Conservation (phyloP, 2,888 invertebrate genomes). For the Sympetrum striolatum region DNA sequence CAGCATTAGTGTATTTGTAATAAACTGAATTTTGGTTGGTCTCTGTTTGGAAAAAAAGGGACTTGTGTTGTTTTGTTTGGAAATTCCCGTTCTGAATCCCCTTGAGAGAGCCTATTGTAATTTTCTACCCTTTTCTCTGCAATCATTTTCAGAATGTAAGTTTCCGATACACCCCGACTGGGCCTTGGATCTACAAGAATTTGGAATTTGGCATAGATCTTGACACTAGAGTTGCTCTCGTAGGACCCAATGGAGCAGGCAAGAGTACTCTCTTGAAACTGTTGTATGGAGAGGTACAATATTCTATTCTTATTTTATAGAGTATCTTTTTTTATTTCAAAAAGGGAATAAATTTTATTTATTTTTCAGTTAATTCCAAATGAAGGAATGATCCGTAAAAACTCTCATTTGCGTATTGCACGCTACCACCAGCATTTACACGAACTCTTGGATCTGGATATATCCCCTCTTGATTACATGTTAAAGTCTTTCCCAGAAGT, state of each 20-base stretch:
- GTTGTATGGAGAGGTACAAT: slow-evolving; percentile 87
- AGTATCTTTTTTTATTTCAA: neutral
- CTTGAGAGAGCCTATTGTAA: neutral
- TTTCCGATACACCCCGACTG: slow-evolving; percentile 87
- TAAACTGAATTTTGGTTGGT: too few species aligned
- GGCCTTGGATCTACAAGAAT: slow-evolving; percentile 94
- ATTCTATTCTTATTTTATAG: neutral
- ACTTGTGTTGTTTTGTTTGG: too few species aligned
- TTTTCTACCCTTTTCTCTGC: slow-evolving; percentile 41
- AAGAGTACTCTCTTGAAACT: slow-evolving; percentile 97
- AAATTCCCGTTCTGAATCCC: too few species aligned
- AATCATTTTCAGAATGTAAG: slow-evolving; percentile 78
- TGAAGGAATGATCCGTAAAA: slow-evolving; percentile 96
- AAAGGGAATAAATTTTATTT: neutral
- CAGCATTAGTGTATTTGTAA: too few species aligned
- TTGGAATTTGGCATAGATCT: slow-evolving; percentile 99
- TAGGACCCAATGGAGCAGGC: slow-evolving; percentile 98
- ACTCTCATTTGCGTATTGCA: slow-evolving; percentile 96
- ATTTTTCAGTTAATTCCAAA: slow-evolving; percentile 79
- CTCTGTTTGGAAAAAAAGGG: neutral
- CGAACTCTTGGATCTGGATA: slow-evolving; percentile 91
- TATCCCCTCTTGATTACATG: slow-evolving; percentile 98
- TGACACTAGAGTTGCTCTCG: slow-evolving; percentile 92
- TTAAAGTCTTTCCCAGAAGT: slow-evolving; percentile 95
- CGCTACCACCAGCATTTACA: slow-evolving; percentile 99